Evolutionary conservation across 1,140 invertebrate species (phyloP).

Genomic region (Hyles vespertilio): DNA sequence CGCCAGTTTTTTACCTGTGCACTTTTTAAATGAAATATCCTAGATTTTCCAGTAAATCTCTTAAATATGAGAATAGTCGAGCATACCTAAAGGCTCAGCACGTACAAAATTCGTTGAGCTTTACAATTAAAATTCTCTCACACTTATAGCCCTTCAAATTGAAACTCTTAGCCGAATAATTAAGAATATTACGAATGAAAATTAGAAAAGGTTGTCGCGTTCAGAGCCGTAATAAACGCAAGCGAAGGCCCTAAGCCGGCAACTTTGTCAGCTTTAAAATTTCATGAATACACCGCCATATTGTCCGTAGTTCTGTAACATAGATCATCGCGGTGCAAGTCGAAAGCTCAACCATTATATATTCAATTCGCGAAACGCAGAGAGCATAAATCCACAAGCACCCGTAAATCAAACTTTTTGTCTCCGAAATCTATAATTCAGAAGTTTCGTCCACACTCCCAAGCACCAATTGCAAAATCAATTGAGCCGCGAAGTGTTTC

Average conservation of each 20-base stretch:
- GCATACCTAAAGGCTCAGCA: too few species aligned
- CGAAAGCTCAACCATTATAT: conserved; percentile 33
- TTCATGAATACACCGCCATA: conserved; percentile 4
- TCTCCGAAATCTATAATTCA: conserved; percentile 52
- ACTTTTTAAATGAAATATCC: too few species aligned
- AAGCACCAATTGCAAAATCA: conserved; percentile 5
- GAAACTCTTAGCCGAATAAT: background rate
- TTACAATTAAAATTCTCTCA: too few species aligned
- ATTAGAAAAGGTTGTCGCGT: background rate
- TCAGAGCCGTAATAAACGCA: background rate
- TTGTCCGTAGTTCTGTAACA: conserved; percentile 1
- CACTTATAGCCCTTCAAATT: too few species aligned
- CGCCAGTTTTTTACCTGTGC: too few species aligned
- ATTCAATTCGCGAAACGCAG: conserved; percentile 52
- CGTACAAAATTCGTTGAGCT: too few species aligned
- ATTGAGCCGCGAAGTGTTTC: background rate
- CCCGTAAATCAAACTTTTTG: conserved; percentile 61
- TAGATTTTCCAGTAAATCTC: too few species aligned
- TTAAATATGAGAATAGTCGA: too few species aligned
- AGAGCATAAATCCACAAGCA: conserved; percentile 46
- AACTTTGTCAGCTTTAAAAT: conserved; percentile 3
- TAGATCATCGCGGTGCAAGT: conserved; percentile 5
- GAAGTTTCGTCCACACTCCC: conserved; percentile 32
- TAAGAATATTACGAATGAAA: background rate
- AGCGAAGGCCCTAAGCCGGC: background rate